Evolutionary conservation across 2,888 invertebrate species (phyloP), one percentile per base, ranked within the genome.

Genomic region (Drosophila birchii): DNA sequence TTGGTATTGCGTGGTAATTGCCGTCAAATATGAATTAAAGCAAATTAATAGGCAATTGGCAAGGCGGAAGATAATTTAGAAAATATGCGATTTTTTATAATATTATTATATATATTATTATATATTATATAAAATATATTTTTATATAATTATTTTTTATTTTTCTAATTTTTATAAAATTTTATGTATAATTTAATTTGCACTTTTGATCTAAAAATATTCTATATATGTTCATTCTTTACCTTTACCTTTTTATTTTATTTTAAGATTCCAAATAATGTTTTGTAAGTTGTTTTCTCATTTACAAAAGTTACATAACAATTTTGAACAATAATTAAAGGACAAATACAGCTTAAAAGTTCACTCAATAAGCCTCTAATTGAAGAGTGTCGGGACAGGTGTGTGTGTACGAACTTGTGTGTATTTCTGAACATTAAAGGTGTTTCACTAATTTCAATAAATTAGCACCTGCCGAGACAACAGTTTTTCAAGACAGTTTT

Each of bases 1-100:
- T 26, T 12, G 49, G 41, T 51, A 67, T 51, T 67, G 64, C 67
- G 64, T 66, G 66, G 67, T 51, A 66, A 66, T 66, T 64, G 41
- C 34, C 36, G 41, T 26, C 49, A 66, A 66, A 64, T 29, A n/a
- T 20, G 51, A 34, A 39, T 66, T 66, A 66, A 23, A 36, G 36
- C 43, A 34, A 66, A 64, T 51, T 51, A 43, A 51, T 44, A 38
- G 43, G 38, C 36, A 66, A 43, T 43, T 49, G 23, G 16, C 41
- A 8, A 7, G 60, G 23, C 38, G 29, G 36, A 59, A 60, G 61
- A 43, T 59, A 36, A 43, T 26, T 34, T n/a, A 3, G 29, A 9
- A 39, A 18, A 18, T 18, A 20, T 34, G 51, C 1, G 51, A 34
- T 34, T 51, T 34, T 20, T 34, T 8, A 14, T 49, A 18, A 18